These are phyloP conservation scores for Calyptommatus sinebrachiatus DNA, from an alignment of 2,113 vertebrate species.

Conservation along the genomic window DNA sequence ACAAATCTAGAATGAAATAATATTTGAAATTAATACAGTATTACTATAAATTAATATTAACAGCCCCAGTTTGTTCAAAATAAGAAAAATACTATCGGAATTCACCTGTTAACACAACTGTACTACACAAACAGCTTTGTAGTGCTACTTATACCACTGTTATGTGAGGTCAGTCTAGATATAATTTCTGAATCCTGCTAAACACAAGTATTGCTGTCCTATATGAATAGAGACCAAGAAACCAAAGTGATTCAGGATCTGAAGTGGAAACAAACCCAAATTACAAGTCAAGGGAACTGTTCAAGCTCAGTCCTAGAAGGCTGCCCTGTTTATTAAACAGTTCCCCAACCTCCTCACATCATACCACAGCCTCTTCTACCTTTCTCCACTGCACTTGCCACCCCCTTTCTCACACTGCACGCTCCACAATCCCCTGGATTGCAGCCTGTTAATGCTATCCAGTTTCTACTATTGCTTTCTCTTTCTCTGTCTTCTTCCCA, in stretches of 20 bases:
- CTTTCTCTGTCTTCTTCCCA: too few species aligned
- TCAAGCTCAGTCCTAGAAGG: too few species aligned
- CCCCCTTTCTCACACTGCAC: too few species aligned
- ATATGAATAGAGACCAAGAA: neutral
- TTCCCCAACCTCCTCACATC: too few species aligned
- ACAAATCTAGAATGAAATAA: slow-evolving; percentile 64
- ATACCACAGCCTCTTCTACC: too few species aligned
- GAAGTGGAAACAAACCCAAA: neutral
- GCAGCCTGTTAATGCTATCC: too few species aligned
- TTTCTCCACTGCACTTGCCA: too few species aligned
- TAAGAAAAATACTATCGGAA: neutral
- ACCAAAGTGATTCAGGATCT: neutral
- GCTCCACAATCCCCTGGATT: too few species aligned
- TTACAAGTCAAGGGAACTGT: too few species aligned
- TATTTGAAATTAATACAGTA: slow-evolving; percentile 11
- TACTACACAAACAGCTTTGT: neutral
- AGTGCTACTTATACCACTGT: neutral
- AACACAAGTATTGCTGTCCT: neutral
- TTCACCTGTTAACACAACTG: neutral
- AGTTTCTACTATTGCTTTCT: too few species aligned
- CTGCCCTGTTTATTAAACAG: too few species aligned
- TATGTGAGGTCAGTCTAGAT: neutral
- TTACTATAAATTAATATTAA: slow-evolving; percentile 13
- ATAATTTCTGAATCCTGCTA: neutral
- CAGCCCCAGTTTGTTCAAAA: neutral